A percentile compares a stretch with the other conserved stretches of the same genome.
Evolutionary conservation across 1,140 invertebrate species (phyloP).

Genomic region (Orchesella cincta): DNA sequence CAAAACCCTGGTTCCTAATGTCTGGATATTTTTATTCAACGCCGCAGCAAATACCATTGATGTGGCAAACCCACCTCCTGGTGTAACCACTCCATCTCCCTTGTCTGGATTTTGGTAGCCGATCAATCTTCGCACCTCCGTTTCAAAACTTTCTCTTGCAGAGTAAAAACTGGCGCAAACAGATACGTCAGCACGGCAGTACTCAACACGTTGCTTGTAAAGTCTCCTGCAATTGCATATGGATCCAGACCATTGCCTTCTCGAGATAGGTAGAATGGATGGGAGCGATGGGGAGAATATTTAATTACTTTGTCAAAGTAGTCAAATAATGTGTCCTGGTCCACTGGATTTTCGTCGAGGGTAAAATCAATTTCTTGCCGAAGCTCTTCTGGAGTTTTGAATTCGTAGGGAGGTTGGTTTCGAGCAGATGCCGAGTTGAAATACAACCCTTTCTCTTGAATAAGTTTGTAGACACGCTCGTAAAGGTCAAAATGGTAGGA

Average conservation of each 20-base stretch:
- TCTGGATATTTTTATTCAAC: background rate
- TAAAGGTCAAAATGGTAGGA: background rate
- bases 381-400: conserved; percentile 10
- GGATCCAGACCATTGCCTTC: conserved; percentile 36
- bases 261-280: conserved; percentile 9
- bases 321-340: background rate
- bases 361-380: background rate
- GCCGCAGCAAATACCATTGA: conserved; percentile 17
- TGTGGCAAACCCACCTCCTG: conserved; percentile 27
- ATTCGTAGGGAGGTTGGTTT: background rate
- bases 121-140: conserved; percentile 1
- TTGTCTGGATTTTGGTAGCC: conserved; percentile 20
- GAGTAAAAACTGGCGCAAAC: conserved; percentile 11
- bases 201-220: background rate
- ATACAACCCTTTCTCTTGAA: conserved; percentile 16
- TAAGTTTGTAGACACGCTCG: background rate
- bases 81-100: conserved; percentile 31
- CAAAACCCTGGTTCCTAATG: conserved; percentile 21
- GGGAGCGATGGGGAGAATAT: conserved; percentile 3
- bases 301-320: conserved; percentile 2
- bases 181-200: conserved; percentile 9
- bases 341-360: background rate
- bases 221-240: conserved; percentile 33
- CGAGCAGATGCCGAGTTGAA: background rate
- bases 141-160: conserved; percentile 33